Conservation (phyloP, 2,113 vertebrate genomes). For the Equus quagga region DNA sequence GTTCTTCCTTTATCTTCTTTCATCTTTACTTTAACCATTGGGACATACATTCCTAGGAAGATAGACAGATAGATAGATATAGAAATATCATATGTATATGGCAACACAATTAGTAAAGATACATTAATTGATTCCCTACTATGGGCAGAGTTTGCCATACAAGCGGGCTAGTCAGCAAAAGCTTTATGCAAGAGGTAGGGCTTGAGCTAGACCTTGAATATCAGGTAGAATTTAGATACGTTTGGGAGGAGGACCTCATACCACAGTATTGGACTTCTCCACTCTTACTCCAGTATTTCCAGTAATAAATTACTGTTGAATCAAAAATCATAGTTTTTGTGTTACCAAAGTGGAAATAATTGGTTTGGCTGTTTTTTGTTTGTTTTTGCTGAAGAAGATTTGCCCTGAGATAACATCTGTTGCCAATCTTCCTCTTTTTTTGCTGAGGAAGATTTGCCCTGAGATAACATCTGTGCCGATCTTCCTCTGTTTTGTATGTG, state of each 20-base stretch:
- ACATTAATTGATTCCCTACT: neutral
- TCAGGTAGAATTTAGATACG: neutral
- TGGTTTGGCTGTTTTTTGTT: neutral
- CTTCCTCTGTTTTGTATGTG: too few species aligned
- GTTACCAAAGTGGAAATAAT: neutral
- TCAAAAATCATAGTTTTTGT: neutral
- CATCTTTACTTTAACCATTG: slow-evolving; percentile 1
- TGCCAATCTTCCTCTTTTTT: too few species aligned
- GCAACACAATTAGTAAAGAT: neutral
- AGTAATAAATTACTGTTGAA: neutral
- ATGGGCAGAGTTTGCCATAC: neutral
- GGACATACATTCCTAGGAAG: neutral
- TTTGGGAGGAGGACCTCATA: neutral
- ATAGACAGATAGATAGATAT: neutral
- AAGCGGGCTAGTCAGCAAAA: neutral
- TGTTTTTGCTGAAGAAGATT: too few species aligned
- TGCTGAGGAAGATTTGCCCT: too few species aligned
- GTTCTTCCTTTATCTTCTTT: neutral
- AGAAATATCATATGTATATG: neutral
- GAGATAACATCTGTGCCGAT: too few species aligned
- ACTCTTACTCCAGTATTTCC: neutral
- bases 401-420: too few species aligned
- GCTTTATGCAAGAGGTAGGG: neutral
- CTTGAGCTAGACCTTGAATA: slow-evolving; percentile 11
- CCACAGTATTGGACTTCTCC: neutral